Percentiles rank a stretch among this genome's conserved stretches.
phyloP scores from a whole-genome alignment of 2,888 invertebrate genomes.

The Hartigia nigra region DNA sequence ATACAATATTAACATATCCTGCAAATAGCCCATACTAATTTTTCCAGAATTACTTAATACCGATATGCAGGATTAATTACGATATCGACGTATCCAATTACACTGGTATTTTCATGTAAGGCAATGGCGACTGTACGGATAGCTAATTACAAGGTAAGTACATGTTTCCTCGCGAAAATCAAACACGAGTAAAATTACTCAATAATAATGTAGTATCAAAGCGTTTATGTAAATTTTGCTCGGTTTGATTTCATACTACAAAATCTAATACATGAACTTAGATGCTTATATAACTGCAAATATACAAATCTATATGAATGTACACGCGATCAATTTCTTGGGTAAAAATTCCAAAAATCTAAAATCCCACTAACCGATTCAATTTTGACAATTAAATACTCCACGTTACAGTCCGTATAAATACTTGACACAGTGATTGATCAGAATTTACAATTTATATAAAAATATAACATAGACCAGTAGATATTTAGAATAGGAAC shows the following conservation, averaged over 20 bases:
- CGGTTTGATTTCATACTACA: not conserved
- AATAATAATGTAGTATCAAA: not conserved
- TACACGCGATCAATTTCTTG: not conserved
- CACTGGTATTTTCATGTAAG: not conserved
- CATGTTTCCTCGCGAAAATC: not conserved
- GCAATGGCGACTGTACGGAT: not conserved
- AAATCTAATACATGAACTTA: not conserved
- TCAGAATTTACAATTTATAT: not conserved
- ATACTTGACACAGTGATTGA: not conserved
- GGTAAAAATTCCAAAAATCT: not conserved
- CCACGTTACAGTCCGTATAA: not conserved
- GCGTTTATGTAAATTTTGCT: not conserved
- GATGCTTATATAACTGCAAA: not conserved
- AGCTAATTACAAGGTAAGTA: not conserved
- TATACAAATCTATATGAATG: not conserved
- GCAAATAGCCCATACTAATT: not conserved
- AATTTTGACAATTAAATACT: not conserved
- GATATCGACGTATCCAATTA: not conserved
- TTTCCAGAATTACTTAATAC: not conserved
- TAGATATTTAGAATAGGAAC: conserved; percentile 25
- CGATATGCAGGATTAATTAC: not conserved
- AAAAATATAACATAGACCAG: not conserved
- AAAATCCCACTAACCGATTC: not conserved
- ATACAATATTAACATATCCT: not conserved
- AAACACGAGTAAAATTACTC: not conserved